Percentiles rank a stretch among this genome's conserved stretches.
These are phyloP conservation scores for Leptogaster cylindrica DNA, from an alignment of 2,888 invertebrate species.

Conservation along the genomic window DNA sequence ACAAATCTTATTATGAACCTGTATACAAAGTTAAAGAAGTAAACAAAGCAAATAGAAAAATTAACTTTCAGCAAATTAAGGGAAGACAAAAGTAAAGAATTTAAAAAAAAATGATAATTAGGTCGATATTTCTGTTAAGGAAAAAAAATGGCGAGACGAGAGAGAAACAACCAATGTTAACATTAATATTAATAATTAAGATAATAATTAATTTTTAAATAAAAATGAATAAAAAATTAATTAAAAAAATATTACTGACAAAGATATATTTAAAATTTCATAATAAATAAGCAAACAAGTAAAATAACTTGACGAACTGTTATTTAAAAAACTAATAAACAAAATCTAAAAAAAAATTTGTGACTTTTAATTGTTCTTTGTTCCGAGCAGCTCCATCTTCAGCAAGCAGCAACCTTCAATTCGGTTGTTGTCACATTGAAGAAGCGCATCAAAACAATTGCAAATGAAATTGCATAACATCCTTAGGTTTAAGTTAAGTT, in stretches of 20 bases:
- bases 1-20: slow-evolving; percentile 32
- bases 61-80: slow-evolving; percentile 20
- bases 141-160: slow-evolving; percentile 10
- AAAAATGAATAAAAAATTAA: slow-evolving; percentile 46
- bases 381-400: too few relatives aligned
- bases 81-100: slow-evolving; percentile 40
- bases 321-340: slow-evolving; percentile 40
- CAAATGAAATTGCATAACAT: too few relatives aligned
- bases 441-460: too few relatives aligned
- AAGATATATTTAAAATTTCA: slow-evolving; percentile 45
- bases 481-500: too few relatives aligned
- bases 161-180: slow-evolving; percentile 46
- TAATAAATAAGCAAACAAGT: slow-evolving; percentile 45
- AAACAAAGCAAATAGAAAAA: slow-evolving; percentile 24
- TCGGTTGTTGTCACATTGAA: too few relatives aligned
- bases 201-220: slow-evolving; percentile 50
- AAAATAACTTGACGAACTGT: slow-evolving; percentile 42
- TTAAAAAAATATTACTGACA: slow-evolving; percentile 44
- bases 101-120: slow-evolving; percentile 44
- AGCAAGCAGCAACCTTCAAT: too few relatives aligned
- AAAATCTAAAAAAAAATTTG: slow-evolving; percentile 40
- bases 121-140: slow-evolving; percentile 47
- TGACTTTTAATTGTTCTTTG: too few relatives aligned
- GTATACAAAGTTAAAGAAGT: slow-evolving; percentile 21
- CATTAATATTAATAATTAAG: slow-evolving; percentile 49